Conservation (phyloP, 2,888 invertebrate genomes). For the Callinectes sapidus region DNA sequence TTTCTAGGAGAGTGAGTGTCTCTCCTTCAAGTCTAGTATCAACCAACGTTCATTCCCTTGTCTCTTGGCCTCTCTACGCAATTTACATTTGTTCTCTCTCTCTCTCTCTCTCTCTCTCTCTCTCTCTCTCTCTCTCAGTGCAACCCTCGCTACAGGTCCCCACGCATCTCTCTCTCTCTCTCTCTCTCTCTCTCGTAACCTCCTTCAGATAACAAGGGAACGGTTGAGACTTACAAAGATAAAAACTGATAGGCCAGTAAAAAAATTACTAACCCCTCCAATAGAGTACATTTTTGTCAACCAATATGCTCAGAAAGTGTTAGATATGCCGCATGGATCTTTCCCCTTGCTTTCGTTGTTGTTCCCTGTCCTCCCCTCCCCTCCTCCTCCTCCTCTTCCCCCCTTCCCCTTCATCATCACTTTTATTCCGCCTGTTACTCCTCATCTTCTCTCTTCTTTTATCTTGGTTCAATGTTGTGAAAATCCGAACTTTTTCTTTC, state of each 20-base stretch:
- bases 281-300: background rate
- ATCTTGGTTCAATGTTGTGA: no score
- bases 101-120: conserved; percentile 14
- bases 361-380: background rate
- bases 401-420: no score
- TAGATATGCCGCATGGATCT: no score
- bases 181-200: background rate
- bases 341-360: no score
- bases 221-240: background rate
- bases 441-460: background rate
- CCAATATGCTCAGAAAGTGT: background rate
- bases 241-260: background rate
- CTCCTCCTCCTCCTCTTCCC: background rate
- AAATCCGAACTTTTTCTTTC: background rate
- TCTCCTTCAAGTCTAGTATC: no score
- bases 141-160: background rate
- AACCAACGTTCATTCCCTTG: background rate
- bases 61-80: background rate
- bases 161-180: background rate
- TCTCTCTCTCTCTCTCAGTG: conserved; percentile 28
- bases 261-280: background rate
- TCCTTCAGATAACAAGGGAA: background rate
- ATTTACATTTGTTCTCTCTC: background rate
- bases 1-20: no score
- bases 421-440: background rate